Evolutionary conservation across 2,113 vertebrate genomes (phyloP).

Genomic region (Aleadryas rufinucha): DNA sequence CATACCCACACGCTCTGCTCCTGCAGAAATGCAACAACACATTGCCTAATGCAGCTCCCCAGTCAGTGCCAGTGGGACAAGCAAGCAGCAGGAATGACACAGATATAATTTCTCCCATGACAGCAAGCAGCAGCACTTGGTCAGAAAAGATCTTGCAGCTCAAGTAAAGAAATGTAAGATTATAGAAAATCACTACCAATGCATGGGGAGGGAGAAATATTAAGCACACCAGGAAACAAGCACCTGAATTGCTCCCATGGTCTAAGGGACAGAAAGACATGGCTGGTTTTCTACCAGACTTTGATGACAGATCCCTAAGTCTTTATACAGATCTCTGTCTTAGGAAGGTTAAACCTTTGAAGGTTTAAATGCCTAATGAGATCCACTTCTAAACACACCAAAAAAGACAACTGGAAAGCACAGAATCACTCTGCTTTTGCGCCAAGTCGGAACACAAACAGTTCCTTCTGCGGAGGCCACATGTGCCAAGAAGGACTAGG

Average conservation of each 20-base stretch:
- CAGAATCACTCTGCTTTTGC: neutral
- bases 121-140: neutral
- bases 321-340: neutral
- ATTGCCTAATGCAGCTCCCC: neutral
- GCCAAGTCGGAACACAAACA: neutral
- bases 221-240: neutral
- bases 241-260: neutral
- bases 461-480: neutral
- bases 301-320: neutral
- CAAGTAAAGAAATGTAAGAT: neutral
- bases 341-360: neutral
- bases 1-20: neutral
- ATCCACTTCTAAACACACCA: neutral
- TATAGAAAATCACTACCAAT: neutral
- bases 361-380: neutral
- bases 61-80: neutral
- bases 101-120: neutral
- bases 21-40: neutral
- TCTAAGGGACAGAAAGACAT: neutral
- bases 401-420: neutral
- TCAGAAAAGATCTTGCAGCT: neutral
- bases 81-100: neutral
- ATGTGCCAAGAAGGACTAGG: neutral
- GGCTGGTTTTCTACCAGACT: neutral
- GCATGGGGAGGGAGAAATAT: neutral